Conservation (phyloP, 2,113 vertebrate species). For the Tychaedon coryphoeus region DNA sequence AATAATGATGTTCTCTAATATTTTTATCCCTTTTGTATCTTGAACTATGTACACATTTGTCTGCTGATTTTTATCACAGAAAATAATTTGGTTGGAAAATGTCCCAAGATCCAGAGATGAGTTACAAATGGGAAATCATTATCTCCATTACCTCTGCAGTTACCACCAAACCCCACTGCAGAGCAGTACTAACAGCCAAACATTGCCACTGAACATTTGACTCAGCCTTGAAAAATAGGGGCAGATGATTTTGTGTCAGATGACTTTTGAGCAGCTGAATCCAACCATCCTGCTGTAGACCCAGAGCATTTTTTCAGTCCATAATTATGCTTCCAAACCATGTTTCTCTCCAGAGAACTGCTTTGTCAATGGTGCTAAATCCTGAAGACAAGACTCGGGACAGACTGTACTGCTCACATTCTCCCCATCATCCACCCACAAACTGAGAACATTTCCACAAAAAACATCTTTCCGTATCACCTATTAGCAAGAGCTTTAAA, state of each 20-base stretch:
- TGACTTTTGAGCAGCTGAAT: not conserved
- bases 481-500: not conserved
- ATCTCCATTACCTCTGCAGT: not conserved
- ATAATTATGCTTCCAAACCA: not conserved
- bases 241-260: not conserved
- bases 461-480: not conserved
- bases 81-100: not conserved
- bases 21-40: not conserved
- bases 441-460: not conserved
- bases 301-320: not conserved
- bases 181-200: not conserved
- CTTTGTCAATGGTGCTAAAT: not conserved
- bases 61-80: not conserved
- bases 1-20: not conserved
- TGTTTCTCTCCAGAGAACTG: not conserved
- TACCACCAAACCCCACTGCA: not conserved
- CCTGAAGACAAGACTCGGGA: not conserved
- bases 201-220: not conserved
- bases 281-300: not conserved
- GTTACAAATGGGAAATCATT: not conserved
- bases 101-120: not conserved
- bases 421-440: not conserved
- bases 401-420: not conserved
- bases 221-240: not conserved
- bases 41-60: not conserved